Evolutionary conservation across 2,797 vertebrate species (phyloP).

Genomic region (Chelmon rostratus): DNA sequence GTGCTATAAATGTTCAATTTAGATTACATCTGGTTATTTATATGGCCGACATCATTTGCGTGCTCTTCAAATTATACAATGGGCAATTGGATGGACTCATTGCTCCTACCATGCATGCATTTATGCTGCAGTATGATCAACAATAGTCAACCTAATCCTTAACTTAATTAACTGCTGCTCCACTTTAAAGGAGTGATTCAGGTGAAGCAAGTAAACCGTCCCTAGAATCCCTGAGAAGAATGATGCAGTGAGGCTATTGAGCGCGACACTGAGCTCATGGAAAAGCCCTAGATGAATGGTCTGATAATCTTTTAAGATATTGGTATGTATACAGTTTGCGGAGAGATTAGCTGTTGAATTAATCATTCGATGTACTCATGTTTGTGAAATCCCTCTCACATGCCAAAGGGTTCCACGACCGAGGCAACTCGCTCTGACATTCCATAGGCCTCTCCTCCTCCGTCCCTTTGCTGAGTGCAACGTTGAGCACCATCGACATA

Average conservation of each 20-base stretch:
- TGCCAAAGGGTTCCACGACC: slow-evolving; percentile 71
- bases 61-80: background rate
- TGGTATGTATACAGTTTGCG: slow-evolving; percentile 79
- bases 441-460: slow-evolving; percentile 64
- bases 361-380: slow-evolving; percentile 76
- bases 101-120: background rate
- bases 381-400: slow-evolving; percentile 79
- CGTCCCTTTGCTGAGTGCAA: slow-evolving; percentile 48
- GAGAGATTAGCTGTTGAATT: slow-evolving; percentile 78
- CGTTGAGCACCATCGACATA: slow-evolving; percentile 1
- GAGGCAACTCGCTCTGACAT: slow-evolving; percentile 67
- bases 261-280: slow-evolving; percentile 66
- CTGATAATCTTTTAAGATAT: slow-evolving; percentile 73
- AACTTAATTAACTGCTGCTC: background rate
- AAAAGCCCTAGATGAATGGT: slow-evolving; percentile 70
- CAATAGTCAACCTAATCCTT: background rate
- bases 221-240: background rate
- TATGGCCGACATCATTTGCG: background rate
- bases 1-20: background rate
- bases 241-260: slow-evolving; percentile 52
- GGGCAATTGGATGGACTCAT: background rate
- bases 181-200: slow-evolving; percentile 20
- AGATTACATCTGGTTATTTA: slow-evolving; percentile 26
- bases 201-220: slow-evolving; percentile 17
- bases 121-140: background rate